Evolutionary conservation across 2,888 invertebrate species (phyloP).

Genomic region (Cheilosia impressa): DNA sequence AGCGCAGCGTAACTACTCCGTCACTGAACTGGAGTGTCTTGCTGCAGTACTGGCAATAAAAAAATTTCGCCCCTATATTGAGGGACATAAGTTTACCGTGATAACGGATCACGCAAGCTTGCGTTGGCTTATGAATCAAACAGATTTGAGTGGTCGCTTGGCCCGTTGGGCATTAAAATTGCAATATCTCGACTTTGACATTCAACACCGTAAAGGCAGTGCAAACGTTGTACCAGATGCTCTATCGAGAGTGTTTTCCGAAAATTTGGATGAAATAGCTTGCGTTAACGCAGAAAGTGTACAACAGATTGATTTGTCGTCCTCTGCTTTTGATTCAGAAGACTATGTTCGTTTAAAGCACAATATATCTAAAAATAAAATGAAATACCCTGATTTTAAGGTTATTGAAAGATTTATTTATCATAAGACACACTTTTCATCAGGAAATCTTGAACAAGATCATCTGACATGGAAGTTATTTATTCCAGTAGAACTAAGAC

Average conservation of each 20-base stretch:
- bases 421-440: background rate
- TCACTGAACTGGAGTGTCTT: background rate
- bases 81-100: background rate
- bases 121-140: slow-evolving; percentile 5
- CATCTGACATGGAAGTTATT: background rate
- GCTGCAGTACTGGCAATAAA: background rate
- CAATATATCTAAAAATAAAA: background rate
- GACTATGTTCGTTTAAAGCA: background rate
- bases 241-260: background rate
- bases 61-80: background rate
- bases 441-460: background rate
- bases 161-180: background rate
- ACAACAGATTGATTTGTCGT: background rate
- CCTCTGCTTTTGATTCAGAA: background rate
- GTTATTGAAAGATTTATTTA: background rate
- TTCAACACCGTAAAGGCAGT: background rate
- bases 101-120: slow-evolving; percentile 7
- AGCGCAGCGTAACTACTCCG: background rate
- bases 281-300: background rate
- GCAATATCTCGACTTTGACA: background rate
- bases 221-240: background rate
- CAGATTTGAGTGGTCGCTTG: background rate
- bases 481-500: too few relatives aligned
- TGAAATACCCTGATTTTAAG: background rate
- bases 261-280: background rate